Conservation (phyloP, 2,888 invertebrate species). For the Sarcophaga carnaria region DNA sequence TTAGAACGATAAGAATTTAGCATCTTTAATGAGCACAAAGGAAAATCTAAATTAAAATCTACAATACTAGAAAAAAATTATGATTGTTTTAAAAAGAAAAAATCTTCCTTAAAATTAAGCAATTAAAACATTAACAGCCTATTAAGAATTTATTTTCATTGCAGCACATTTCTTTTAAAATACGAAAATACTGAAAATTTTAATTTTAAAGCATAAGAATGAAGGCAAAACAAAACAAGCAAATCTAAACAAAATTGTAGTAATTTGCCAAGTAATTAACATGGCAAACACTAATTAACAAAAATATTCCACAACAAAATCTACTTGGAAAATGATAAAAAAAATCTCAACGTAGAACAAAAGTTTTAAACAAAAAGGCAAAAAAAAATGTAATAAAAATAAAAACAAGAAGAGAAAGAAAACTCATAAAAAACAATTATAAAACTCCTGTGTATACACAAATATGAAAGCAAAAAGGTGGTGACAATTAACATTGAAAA, state of each 20-base stretch:
- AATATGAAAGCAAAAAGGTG: conserved; percentile 3
- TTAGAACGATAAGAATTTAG: too few relatives aligned
- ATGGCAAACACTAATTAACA: conserved; percentile 70
- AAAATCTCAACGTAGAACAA: conserved; percentile 35
- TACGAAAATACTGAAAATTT: too few relatives aligned
- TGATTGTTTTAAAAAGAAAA: too few relatives aligned
- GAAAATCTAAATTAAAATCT: too few relatives aligned
- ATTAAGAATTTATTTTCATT: conserved; percentile 53
- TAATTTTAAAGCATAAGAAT: background rate
- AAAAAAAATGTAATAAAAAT: conserved; percentile 10
- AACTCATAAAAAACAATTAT: conserved; percentile 9
- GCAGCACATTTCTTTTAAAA: background rate
- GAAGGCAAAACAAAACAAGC: conserved; percentile 32
- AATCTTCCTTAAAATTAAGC: background rate
- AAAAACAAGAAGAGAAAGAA: background rate
- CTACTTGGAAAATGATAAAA: conserved; percentile 24
- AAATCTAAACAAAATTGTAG: conserved; percentile 60
- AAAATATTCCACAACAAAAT: conserved; percentile 56
- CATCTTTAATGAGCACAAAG: too few relatives aligned
- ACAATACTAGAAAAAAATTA: too few relatives aligned
- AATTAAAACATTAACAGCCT: conserved; percentile 56
- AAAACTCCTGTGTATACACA: conserved; percentile 29
- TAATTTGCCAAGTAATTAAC: conserved; percentile 69
- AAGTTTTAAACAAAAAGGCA: conserved; percentile 7
- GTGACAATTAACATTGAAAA: background rate